Evolutionary conservation across 2,797 vertebrate genomes (phyloP), one percentile per base, ranked within the genome.

Genomic region (Erethizon dorsatum): DNA sequence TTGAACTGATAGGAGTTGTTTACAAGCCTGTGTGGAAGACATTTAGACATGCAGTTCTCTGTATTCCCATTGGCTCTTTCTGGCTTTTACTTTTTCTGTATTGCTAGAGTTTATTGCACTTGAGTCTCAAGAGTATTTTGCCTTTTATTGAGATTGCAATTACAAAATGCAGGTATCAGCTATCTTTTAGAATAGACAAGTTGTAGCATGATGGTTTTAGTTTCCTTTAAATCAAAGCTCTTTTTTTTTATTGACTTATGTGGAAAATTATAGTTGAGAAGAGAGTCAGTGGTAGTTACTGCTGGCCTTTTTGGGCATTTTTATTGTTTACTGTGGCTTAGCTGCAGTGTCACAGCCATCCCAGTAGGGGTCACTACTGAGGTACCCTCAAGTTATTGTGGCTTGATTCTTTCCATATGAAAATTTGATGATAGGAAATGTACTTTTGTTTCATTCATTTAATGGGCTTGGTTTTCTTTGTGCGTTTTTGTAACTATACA

Each of bases 321-420:
- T 84, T 47, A 22, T n/a, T 91, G 56, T 92, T 96, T n/a, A 17
- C 52, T 89, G 26, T 69, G 83, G 94, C 69, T 84, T 45, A 61
- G 83, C 24, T 85, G 71, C 61, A 65, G n/a, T 90, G 56, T 56
- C 1, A 0, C 3, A 12, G 63, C 6, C 1, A 2, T 31, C 71
- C 87, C 77, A 57, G 28, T 47, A 92, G 94, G 89, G 94, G 82
- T 91, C 22, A 15, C 80, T 75, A 4, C 28, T 26, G 24, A 41
- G 50, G 26, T 31, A 26, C 3, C 33, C n/a, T 67, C 56, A 79
- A 47, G 22, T 67, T 37, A 15, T 28, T 37, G 5, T 56, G 45
- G 20, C 26, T 3, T 14, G 59, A 10, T 54, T 33, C 59, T 77
- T 52, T 20, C 47, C 11, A 2, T 77, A 17, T 18, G 37, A 10